Evolutionary conservation across 2,797 vertebrate species (phyloP), one percentile per base, ranked within the genome.

Genomic region (Galago senegalensis): DNA sequence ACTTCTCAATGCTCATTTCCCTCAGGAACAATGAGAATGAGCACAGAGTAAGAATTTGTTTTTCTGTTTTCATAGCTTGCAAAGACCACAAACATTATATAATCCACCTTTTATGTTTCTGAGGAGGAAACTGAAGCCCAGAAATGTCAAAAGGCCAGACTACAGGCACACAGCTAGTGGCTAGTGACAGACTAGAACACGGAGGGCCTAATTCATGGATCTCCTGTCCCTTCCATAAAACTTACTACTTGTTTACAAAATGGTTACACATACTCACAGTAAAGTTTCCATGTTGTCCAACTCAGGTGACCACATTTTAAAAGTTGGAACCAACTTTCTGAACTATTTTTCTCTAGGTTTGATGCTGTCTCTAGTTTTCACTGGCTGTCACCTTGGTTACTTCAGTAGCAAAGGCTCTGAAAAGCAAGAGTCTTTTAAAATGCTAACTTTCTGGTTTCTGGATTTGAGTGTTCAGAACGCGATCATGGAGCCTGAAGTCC

Each of bases 401-500:
- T 96, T 76, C 0, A 87, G 96, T 72, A 94, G 97, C 93, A 97
- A 97, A 84, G 2, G 76, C 97, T 97, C 95, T 60, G 96, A 97
- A 87, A 84, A 94, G 88, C 84, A 95, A 90, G n/a, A 97, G 92
- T 16, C 56, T 83, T 94, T 88, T 95, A 93, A 91, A 93, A 86
- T 96, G 82, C 79, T 72, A 11, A 81, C 89, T 96, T 37, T 60
- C 79, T 53, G 3, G 12, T 95, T 88, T 93, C 97, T 69, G 80
- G 86, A 72, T 84, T 76, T 67, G 87, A 86, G 94, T 97, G 93
- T 84, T 93, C 60, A 93, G 95, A 96, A 88, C 0, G n/a, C 18
- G 81, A 60, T 91, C 94, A 83, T 1, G 40, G 37, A 91, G 73
- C 81, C 53, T 17, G 14, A 83, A 20, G n/a, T 40, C 77, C 7